Evolutionary conservation across 1,140 invertebrate species (phyloP), one percentile per base, ranked within the genome.

Genomic region (Pachyrhynchus sulphureomaculatus): DNA sequence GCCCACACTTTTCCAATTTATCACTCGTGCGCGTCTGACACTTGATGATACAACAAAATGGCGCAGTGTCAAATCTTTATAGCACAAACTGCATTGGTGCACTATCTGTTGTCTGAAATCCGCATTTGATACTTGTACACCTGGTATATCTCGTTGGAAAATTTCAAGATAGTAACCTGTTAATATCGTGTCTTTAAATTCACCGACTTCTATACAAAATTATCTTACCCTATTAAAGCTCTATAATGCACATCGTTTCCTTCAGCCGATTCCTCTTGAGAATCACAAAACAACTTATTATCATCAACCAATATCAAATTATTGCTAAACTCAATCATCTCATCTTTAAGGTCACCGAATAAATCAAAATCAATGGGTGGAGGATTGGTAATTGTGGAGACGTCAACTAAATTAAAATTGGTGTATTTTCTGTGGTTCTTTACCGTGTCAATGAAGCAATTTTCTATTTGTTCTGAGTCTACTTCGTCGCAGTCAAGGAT

Each of bases 271-370:
- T 10, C 34, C n/a, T 37, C 34, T 37, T 37, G 10, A 18, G 13
- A n/a, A 37, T 37, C 3, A 18, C 34, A 37, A 13, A 37, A 37
- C 2, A 37, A 15, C n/a, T 37, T 13, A 1, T 37, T 13, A 6
- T 37, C 34, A 5, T 37, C 10, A n/a, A n/a, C n/a, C n/a, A n/a
- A n/a, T n/a, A n/a, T n/a, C n/a, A n/a, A n/a, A n/a, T n/a, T n/a
- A n/a, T 18, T 37, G 34, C 34, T 9, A 8, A 47, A 54, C 18
- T 23, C 51, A 17, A 39, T 29, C 15, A 63, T 21, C 8, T 58
- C 55, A 6, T 42, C 45, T 18, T 58, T 26, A 10, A 64, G 23
- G 21, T 51, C 26, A 2, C 48, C 48, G 24, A 64, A 64, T 24
- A 44, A 13, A 2, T 18, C 15, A 12, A 64, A 44, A 47, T 64